phyloP scores from a whole-genome alignment of 2,113 vertebrate species.

The Trematomus loennbergii region DNA sequence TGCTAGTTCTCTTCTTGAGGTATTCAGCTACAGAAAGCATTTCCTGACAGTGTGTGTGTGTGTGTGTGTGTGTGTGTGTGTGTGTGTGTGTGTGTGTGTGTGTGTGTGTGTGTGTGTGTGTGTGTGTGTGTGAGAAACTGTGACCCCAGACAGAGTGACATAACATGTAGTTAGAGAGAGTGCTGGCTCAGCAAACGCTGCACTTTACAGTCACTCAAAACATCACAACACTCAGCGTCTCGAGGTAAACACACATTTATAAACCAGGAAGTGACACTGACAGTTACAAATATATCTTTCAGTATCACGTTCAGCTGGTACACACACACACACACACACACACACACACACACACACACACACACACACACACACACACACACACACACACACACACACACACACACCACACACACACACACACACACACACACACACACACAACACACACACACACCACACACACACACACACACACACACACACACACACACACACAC shows the following conservation, averaged over 20 bases:
- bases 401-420: too few relatives aligned
- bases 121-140: constrained; percentile 48
- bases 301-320: constrained; percentile 41
- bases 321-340: constrained; percentile 35
- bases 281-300: constrained; percentile 71
- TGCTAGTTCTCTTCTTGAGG: constrained; percentile 30
- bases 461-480: too few relatives aligned
- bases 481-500: too few relatives aligned
- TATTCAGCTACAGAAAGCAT: constrained; percentile 30
- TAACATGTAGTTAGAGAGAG: constrained; percentile 5
- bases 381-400: too few relatives aligned
- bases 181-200: constrained; percentile 72
- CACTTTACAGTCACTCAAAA: constrained; percentile 58
- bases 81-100: too few relatives aligned
- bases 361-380: too few relatives aligned
- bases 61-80: too few relatives aligned
- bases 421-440: too few relatives aligned
- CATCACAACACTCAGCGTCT: constrained; percentile 56
- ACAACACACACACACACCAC: too few relatives aligned
- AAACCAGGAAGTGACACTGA: constrained; percentile 62
- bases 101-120: too few relatives aligned
- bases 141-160: constrained; percentile 48
- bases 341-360: constrained; percentile 39
- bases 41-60: constrained; percentile 49
- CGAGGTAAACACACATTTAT: constrained; percentile 52